Percentiles rank a stretch among this genome's conserved stretches.
Conservation (phyloP, 2,113 vertebrate genomes). For the Hippocampus barbouri region DNA sequence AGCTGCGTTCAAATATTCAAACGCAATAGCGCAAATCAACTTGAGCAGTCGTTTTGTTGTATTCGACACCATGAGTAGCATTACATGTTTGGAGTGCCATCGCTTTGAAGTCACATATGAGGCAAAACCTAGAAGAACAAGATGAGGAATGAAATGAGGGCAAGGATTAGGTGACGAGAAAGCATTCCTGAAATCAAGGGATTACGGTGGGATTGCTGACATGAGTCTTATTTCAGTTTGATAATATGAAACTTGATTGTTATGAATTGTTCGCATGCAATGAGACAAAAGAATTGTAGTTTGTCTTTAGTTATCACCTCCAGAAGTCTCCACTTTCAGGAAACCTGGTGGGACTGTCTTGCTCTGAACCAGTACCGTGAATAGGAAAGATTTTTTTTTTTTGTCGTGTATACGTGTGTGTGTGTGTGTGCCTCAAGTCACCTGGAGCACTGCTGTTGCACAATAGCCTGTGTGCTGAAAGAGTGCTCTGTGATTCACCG, state of each 20-base stretch:
- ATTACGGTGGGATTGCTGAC: slow-evolving; percentile 48
- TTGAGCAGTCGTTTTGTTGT: slow-evolving; percentile 39
- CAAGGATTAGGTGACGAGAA: slow-evolving; percentile 48
- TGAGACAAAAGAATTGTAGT: slow-evolving; percentile 12
- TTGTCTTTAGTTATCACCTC: neutral
- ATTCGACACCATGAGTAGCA: slow-evolving; percentile 28
- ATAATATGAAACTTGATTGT: slow-evolving; percentile 11
- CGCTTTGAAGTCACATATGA: slow-evolving; percentile 47
- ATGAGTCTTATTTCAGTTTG: slow-evolving; percentile 20
- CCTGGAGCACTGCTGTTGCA: slow-evolving; percentile 33
- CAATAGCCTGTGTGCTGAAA: slow-evolving; percentile 15
- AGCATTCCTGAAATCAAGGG: slow-evolving; percentile 27
- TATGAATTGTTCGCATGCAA: slow-evolving; percentile 12
- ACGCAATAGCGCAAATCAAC: slow-evolving; percentile 35
- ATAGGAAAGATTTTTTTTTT: slow-evolving; percentile 3
- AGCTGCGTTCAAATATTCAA: neutral
- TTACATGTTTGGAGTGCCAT: slow-evolving; percentile 42
- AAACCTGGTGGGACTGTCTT: neutral
- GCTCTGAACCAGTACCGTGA: slow-evolving; percentile 1
- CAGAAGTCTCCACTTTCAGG: neutral
- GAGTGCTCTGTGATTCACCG: slow-evolving; percentile 39
- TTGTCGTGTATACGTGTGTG: neutral
- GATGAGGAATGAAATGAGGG: slow-evolving; percentile 40
- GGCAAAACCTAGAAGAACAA: slow-evolving; percentile 23
- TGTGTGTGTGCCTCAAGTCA: slow-evolving; percentile 8